Evolutionary conservation across 2,113 vertebrate species (phyloP).

Genomic region (Hylia prasina): DNA sequence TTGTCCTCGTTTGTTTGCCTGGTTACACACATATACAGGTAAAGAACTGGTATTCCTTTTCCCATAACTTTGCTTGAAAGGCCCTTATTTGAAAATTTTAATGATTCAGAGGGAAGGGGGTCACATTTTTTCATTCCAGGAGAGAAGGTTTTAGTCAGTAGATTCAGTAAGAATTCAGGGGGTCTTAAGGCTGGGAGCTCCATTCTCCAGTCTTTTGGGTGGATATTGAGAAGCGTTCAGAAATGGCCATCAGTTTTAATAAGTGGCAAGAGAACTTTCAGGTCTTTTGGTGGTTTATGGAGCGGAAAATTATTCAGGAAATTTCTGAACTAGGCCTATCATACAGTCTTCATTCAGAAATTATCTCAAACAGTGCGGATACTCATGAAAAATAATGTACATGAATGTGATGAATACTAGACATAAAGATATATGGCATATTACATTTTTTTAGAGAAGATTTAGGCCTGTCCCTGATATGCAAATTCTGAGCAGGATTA

Average conservation of each 20-base stretch:
- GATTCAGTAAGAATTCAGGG: background rate
- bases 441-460: background rate
- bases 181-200: background rate
- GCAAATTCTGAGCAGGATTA: background rate
- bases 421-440: background rate
- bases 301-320: background rate
- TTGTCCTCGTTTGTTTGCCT: rapidly evolving
- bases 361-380: background rate
- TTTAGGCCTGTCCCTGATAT: background rate
- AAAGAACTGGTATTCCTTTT: rapidly evolving
- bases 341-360: background rate
- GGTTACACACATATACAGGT: background rate
- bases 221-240: background rate
- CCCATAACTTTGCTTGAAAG: background rate
- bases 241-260: background rate
- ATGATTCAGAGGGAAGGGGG: rapidly evolving
- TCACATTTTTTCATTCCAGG: background rate
- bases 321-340: background rate
- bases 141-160: background rate
- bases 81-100: background rate
- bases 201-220: background rate
- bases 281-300: background rate
- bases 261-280: background rate
- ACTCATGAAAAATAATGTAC: background rate
- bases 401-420: background rate